Conservation (phyloP, 2,113 vertebrate species). For the Egretta garzetta region DNA sequence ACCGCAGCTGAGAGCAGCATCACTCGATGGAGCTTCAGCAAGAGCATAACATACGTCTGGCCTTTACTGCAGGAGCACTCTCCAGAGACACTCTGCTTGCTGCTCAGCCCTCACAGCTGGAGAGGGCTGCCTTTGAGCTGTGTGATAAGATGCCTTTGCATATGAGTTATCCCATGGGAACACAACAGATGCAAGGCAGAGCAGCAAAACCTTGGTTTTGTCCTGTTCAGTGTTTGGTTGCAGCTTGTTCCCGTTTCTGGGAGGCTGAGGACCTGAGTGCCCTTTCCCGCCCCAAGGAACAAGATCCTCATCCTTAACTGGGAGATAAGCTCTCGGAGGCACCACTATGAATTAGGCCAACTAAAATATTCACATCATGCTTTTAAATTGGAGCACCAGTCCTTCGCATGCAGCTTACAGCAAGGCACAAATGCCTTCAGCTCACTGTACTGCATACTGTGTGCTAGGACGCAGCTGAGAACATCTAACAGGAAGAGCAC, state of each 20-base stretch:
- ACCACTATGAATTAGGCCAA: neutral
- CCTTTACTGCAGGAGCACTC: neutral
- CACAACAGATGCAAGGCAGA: neutral
- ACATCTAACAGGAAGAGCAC: neutral
- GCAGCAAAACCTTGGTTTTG: neutral
- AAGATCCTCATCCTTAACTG: neutral
- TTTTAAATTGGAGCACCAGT: neutral
- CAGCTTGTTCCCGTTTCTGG: neutral
- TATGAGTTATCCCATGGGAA: neutral
- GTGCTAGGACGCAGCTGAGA: neutral
- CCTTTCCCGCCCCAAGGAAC: neutral
- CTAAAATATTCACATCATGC: neutral
- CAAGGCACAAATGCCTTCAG: neutral
- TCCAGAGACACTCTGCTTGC: accelerated
- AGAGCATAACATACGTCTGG: accelerated
- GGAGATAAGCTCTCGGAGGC: neutral
- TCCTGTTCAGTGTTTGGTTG: neutral
- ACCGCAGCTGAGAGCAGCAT: neutral
- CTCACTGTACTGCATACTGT: accelerated
- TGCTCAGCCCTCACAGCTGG: neutral
- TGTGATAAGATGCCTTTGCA: neutral
- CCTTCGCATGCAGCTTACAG: neutral
- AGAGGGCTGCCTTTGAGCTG: neutral
- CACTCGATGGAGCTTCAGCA: neutral
- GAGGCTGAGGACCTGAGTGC: neutral